These are phyloP conservation scores for Avahi laniger DNA, from an alignment of 2,797 vertebrate genomes.

Conservation along the genomic window DNA sequence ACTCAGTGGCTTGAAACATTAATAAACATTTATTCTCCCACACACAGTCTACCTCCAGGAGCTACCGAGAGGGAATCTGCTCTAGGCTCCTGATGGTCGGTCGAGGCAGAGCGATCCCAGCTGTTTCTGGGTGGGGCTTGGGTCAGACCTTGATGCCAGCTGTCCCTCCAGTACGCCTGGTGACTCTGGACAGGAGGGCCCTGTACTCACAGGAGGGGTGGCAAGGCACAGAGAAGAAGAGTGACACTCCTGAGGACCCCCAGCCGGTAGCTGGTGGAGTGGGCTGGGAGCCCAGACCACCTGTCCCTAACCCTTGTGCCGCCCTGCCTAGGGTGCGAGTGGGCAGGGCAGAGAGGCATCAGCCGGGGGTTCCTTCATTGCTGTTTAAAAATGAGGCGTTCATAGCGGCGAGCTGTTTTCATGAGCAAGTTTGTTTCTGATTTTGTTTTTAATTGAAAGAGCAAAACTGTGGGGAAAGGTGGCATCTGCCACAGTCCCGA, in stretches of 20 bases:
- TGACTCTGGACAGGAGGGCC: not conserved
- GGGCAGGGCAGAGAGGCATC: not conserved
- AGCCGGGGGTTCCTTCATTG: not conserved
- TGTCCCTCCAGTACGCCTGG: not conserved
- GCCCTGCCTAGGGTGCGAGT: not conserved
- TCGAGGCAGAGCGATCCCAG: not conserved
- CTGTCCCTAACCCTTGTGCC: not conserved
- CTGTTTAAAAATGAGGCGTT: not conserved
- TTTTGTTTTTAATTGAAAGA: conserved; percentile 41
- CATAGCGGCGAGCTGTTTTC: not conserved
- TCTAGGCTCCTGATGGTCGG: not conserved
- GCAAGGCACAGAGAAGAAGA: not conserved
- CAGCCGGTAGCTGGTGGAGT: not conserved
- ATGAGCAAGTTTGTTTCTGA: not conserved
- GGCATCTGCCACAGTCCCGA: not conserved
- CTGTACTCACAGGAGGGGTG: not conserved
- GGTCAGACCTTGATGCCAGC: not conserved
- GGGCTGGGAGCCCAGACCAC: not conserved
- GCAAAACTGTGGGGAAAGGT: not conserved
- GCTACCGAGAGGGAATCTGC: not conserved
- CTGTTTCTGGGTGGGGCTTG: not conserved
- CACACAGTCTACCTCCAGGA: not conserved
- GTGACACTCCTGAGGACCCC: not conserved
- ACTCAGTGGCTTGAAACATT: not conserved
- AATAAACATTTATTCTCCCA: not conserved